Base-by-base conservation (phyloP, 1,140 invertebrate species). In the Euwallacea fornicatus region DNA sequence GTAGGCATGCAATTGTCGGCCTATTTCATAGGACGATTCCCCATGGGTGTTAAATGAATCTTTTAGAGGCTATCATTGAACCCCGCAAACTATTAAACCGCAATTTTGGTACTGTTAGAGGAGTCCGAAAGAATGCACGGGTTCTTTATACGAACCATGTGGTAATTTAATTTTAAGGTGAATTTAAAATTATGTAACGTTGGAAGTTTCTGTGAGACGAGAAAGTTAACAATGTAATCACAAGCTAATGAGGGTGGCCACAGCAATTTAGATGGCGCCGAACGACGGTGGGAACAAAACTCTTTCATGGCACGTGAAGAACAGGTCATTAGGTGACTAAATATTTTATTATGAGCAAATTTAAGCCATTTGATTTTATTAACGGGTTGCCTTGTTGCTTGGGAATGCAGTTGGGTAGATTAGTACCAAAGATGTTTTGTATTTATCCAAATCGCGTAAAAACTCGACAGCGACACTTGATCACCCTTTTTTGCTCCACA, bases 211-310 rank as follows among this genome's bases (percentile, higher is more conserved):
- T 58, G 43, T 66, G 43, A 16, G 54, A 13, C 43, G 15, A 70
- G 33, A 33, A 56, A 46, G 43, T 11, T 56, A 71, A 62, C 60
- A 56, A 73, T 44, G 65, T 74, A 74, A 74, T 74, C 66, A 61
- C 65, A 54, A 69, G 43, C 66, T 74, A 74, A 74, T 72, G 66
- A 71, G 73, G 74, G 72, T 71, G 76, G 53, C 53, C 54, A 70
- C 67, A 71, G 66, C 74, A 77, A 77, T 77, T 77, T 77, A 63
- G 62, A 44, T 15, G 76, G 76, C 76, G 76, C 76, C 76, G 43
- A 67, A 50, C 46, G 71, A 63, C 73, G 74, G 69, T 77, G 76
- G 74, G 76, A 77, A 76, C 68, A 50, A 50, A 50, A 56, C 16
- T 50, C 46, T 15, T 56, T 55, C 46, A 33, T 62, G 56, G 68